phyloP scores from a whole-genome alignment of 2,113 vertebrate species.

The Gavia stellata region DNA sequence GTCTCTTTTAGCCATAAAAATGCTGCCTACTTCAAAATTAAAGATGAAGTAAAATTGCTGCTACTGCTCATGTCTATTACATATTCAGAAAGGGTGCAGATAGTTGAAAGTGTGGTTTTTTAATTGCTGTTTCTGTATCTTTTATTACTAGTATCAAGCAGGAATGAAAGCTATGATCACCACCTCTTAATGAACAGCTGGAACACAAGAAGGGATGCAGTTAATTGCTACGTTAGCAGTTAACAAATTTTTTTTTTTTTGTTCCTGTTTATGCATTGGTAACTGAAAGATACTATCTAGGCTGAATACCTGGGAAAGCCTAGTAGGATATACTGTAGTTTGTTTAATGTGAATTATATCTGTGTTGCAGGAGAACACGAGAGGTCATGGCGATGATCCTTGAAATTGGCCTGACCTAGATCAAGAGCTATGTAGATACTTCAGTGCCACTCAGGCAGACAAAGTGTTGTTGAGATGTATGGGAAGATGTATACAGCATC shows the following conservation, averaged over 20 bases:
- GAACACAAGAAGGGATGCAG: not conserved
- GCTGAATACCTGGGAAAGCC: not conserved
- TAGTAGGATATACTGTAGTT: not conserved
- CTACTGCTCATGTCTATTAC: not conserved
- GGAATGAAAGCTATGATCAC: not conserved
- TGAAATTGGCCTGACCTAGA: slow-evolving; percentile 42
- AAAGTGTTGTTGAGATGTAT: not conserved
- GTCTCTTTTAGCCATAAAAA: not conserved
- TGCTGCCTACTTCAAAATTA: not conserved
- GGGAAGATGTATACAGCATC: not conserved
- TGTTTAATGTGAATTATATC: not conserved
- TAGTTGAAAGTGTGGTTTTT: not conserved
- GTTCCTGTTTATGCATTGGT: not conserved
- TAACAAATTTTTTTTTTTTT: not conserved
- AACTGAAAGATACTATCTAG: not conserved
- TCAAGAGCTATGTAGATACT: not conserved
- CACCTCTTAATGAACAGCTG: not conserved
- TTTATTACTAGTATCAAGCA: not conserved
- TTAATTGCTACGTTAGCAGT: not conserved
- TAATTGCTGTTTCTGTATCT: not conserved
- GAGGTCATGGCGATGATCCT: not conserved
- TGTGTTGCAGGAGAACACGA: not conserved
- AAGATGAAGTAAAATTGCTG: not conserved
- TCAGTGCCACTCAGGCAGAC: not conserved
- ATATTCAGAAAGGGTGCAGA: not conserved